These are phyloP conservation scores for Bolborhynchus lineola DNA, from an alignment of 2,113 vertebrate species.

Conservation along the genomic window DNA sequence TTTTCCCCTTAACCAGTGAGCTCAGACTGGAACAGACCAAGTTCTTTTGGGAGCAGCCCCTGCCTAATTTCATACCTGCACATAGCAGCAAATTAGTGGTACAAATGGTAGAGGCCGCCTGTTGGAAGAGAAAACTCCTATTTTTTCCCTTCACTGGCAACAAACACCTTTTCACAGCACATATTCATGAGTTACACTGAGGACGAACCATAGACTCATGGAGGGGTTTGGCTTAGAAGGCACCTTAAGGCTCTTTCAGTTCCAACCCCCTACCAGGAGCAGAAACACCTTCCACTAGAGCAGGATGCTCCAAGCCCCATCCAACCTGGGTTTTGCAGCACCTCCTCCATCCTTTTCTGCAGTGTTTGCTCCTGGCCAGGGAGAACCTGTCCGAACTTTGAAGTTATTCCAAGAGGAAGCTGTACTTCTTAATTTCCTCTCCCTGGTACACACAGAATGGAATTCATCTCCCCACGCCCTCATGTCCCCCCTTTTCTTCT, in stretches of 20 bases:
- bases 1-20: neutral
- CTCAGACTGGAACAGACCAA: neutral
- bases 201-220: neutral
- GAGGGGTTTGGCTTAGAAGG: neutral
- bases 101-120: neutral
- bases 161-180: neutral
- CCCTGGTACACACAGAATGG: neutral
- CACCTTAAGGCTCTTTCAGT: neutral
- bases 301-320: neutral
- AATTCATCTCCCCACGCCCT: neutral
- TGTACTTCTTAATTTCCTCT: neutral
- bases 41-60: neutral
- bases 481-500: neutral
- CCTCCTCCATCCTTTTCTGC: neutral
- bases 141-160: neutral
- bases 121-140: neutral
- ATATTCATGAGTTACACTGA: neutral
- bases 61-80: neutral
- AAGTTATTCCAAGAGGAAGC: neutral
- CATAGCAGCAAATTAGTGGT: neutral
- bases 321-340: neutral
- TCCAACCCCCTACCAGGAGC: neutral
- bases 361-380: neutral
- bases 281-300: neutral
- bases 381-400: rapidly evolving